Evolutionary conservation across 2,888 invertebrate species (phyloP), one percentile per base, ranked within the genome.

Genomic region (Dynastes maya): DNA sequence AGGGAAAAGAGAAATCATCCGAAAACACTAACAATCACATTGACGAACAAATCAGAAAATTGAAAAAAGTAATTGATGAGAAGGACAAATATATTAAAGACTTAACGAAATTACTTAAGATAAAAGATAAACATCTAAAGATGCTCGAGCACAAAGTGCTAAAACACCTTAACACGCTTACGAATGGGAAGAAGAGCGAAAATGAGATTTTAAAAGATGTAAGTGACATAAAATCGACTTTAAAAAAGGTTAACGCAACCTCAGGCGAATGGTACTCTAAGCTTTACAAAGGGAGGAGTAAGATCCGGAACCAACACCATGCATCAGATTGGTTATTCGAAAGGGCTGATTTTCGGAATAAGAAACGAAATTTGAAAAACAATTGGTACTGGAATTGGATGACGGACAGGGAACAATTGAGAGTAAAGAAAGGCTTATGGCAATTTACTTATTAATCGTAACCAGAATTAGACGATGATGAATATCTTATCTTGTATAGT

Each of bases 101-200:
- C n/a, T 83, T 93, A 58, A 89, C 93, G 82, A 91, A 93, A 76
- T 91, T 91, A 86, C 94, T 95, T 93, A 85, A 93, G 85, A 90
- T 91, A 40, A 92, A 92, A 53, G 72, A 77, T 16, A 71, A 58
- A 51, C 55, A 79, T 27, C 29, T 76, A 29, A 79, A 45, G 37
- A 64, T 64, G 29, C 53, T 79, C 3, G 68, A 76, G 58, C 32
- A 29, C 9, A 78, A 63, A 68, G 55, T 75, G 9, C 45, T 77
- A n/a, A 70, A 63, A n/a, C n/a, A 77, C 6, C 32, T 71, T 37
- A 74, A 58, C 2, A 40, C 53, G 8, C 37, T 72, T 53, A 78
- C 16, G 67, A 58, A 40, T 8, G 79, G 37, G 77, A 64, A 27
- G 53, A 70, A 55, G 37, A 79, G 27, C 65, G 80, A 65, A 76